A percentile compares a stretch with the other conserved stretches of the same genome.
These are phyloP conservation scores for Dryocosmus kuriphilus DNA, from an alignment of 2,888 invertebrate species.

Conservation along the genomic window DNA sequence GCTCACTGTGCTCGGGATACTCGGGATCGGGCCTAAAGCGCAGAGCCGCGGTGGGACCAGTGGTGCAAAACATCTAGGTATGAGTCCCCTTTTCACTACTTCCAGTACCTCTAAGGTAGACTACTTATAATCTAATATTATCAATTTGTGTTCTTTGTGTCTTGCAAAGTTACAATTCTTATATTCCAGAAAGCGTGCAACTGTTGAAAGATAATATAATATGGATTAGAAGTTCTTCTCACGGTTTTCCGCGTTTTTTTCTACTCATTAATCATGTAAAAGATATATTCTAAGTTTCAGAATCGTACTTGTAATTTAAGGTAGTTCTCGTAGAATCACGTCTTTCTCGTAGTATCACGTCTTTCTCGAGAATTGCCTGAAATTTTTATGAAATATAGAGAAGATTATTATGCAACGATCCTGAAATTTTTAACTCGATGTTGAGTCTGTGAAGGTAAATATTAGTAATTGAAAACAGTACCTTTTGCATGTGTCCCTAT, in stretches of 20 bases:
- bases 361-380: no score
- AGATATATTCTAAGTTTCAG: not conserved
- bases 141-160: not conserved
- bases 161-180: not conserved
- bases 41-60: slow-evolving; percentile 43
- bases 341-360: no score
- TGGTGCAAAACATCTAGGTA: slow-evolving; percentile 13
- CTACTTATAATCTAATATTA: slow-evolving; percentile 4
- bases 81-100: slow-evolving; percentile 12
- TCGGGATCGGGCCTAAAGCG: slow-evolving; percentile 46
- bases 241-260: not conserved
- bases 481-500: no score
- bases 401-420: no score
- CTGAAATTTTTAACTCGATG: no score
- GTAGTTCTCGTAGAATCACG: no score
- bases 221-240: not conserved
- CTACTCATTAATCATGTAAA: not conserved
- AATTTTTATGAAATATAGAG: no score
- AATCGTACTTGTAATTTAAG: no score
- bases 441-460: no score
- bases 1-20: slow-evolving; percentile 36
- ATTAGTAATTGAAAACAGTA: no score
- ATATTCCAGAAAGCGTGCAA: not conserved
- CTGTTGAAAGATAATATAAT: not conserved
- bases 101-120: not conserved